Conservation (phyloP, 2,797 vertebrate genomes). For the Tinamus major region DNA sequence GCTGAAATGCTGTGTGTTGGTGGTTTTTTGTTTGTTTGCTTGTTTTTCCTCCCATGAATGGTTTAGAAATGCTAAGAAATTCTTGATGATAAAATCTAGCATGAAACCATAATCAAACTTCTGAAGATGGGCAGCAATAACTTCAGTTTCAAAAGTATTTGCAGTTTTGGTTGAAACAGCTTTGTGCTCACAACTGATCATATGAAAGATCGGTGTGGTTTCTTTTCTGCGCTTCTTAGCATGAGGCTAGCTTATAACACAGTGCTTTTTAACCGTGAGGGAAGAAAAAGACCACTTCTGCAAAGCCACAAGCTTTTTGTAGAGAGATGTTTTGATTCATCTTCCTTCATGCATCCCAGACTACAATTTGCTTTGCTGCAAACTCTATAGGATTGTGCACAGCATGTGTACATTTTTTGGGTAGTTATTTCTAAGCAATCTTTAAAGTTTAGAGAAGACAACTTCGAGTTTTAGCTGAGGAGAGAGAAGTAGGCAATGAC, state of each 20-base stretch:
- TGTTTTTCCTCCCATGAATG: neutral
- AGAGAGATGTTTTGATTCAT: constrained; percentile 34
- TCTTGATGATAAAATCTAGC: neutral
- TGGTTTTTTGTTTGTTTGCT: too few species aligned
- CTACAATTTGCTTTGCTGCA: constrained; percentile 16
- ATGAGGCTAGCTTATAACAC: neutral
- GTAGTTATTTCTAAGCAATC: constrained; percentile 34
- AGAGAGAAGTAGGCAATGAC: neutral
- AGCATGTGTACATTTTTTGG: neutral
- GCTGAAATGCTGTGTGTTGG: neutral
- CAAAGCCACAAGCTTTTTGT: constrained; percentile 35
- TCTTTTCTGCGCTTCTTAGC: constrained; percentile 4
- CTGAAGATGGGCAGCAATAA: neutral
- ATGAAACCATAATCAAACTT: neutral
- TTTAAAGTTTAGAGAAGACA: constrained; percentile 10
- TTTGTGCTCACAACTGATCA: neutral
- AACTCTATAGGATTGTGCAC: neutral
- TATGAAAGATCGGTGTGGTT: constrained; percentile 5
- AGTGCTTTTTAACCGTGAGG: neutral
- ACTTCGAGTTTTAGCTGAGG: constrained; percentile 7
- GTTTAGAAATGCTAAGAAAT: neutral
- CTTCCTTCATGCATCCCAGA: constrained; percentile 2
- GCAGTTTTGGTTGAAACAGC: constrained; percentile 25
- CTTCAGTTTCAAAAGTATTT: constrained; percentile 43
- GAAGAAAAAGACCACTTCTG: constrained; percentile 12